These are phyloP conservation scores for Oryzias javanicus DNA, from an alignment of 2,113 vertebrate species.

Conservation along the genomic window DNA sequence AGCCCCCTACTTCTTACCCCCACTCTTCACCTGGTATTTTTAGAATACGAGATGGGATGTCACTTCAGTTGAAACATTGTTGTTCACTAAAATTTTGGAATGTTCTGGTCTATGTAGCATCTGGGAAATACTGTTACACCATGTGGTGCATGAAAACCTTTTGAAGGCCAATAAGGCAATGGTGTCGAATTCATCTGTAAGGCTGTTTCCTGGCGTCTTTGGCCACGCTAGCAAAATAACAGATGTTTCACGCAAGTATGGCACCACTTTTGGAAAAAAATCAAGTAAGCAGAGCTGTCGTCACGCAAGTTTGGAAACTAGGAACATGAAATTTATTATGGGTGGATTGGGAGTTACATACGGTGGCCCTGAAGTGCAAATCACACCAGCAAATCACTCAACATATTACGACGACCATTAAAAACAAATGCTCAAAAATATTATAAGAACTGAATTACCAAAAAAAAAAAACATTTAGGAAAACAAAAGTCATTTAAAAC, in stretches of 20 bases:
- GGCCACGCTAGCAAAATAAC: conserved; percentile 92
- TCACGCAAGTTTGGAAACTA: conserved; percentile 86
- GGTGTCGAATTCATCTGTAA: conserved; percentile 89
- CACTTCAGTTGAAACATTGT: conserved; percentile 80
- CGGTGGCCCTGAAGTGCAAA: neutral
- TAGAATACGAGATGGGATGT: conserved; percentile 82
- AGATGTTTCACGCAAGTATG: conserved; percentile 95
- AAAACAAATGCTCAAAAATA: too few relatives aligned
- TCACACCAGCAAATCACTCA: too few relatives aligned
- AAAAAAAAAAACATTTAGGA: too few relatives aligned
- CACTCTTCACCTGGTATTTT: conserved; percentile 89
- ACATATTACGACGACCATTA: too few relatives aligned
- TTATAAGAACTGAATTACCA: too few relatives aligned
- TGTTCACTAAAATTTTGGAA: conserved; percentile 45
- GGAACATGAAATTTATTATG: conserved; percentile 60
- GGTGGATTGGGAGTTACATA: conserved; percentile 26
- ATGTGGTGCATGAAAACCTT: conserved; percentile 8
- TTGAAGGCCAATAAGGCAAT: conserved; percentile 42
- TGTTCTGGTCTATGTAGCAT: conserved; percentile 9
- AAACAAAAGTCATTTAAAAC: too few relatives aligned
- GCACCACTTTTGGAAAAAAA: conserved; percentile 88
- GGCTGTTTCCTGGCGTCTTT: conserved; percentile 97
- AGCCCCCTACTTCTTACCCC: conserved; percentile 70
- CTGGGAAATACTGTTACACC: neutral
- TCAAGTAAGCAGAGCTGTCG: conserved; percentile 93